A percentile compares a stretch with the other conserved stretches of the same genome.
Conservation (phyloP, 2,113 vertebrate species). For the Plectropomus leopardus region DNA sequence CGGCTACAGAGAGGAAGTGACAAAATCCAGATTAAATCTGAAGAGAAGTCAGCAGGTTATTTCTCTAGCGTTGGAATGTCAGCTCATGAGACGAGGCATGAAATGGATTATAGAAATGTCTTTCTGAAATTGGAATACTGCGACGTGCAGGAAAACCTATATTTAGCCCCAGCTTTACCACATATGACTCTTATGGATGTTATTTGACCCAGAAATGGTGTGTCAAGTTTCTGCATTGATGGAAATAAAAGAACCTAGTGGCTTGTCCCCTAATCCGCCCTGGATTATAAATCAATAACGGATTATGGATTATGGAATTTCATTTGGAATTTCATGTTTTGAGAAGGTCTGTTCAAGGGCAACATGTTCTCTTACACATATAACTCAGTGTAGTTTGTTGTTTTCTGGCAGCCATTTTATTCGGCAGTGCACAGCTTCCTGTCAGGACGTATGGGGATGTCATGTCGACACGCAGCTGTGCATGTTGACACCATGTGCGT, state of each 20-base stretch:
- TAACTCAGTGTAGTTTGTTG: conserved; percentile 11
- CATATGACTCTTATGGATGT: conserved; percentile 47
- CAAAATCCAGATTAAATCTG: conserved; percentile 45
- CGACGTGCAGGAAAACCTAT: conserved; percentile 40
- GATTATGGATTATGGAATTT: conserved; percentile 76
- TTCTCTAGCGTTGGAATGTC: conserved; percentile 53
- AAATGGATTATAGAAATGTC: conserved; percentile 66
- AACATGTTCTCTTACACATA: conserved; percentile 2
- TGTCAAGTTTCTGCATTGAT: conserved; percentile 42
- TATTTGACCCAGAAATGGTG: conserved; percentile 73
- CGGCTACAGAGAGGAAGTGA: conserved; percentile 38
- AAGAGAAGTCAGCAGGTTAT: conserved; percentile 41
- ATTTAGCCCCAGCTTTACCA: conserved; percentile 57
- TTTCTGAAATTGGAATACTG: conserved; percentile 47
- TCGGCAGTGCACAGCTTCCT: conserved; percentile 40
- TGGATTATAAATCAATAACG: conserved; percentile 76
- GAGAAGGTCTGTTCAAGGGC: conserved; percentile 47
- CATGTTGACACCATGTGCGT: conserved; percentile 47
- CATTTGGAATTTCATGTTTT: conserved; percentile 64
- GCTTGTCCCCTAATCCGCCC: conserved; percentile 64
- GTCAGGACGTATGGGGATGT: conserved; percentile 53
- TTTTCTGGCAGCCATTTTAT: conserved; percentile 51
- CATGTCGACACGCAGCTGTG: conserved; percentile 53
- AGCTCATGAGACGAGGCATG: conserved; percentile 55
- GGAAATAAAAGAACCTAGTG: conserved; percentile 33